Base-by-base conservation (phyloP, 2,888 invertebrate species). In the Neoscelio sp. region DNA sequence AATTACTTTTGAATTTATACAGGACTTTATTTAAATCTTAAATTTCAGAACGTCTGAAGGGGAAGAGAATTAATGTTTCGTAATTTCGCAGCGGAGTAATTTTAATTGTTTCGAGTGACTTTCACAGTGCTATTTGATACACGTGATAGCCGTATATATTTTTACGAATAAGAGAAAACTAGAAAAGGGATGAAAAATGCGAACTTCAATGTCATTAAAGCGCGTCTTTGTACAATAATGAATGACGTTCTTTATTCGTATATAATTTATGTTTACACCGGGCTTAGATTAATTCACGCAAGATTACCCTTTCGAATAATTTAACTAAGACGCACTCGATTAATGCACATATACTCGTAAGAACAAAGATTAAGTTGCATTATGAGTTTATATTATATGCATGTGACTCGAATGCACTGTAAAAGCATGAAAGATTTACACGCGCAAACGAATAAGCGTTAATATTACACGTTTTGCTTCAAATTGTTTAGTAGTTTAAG, bases 241-340 rank as follows among this genome's bases (percentile, higher is more conserved):
- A 38, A 23, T 12, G 44, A 12, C 30, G 42, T 60, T 30, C 40
- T 42, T 23, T 0, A 48, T 3, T 38, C n/a, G n/a, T 20, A 4
- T 28, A 50, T 50, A 50, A 40, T 35, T 54, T 12, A 44, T 73
- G 28, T 13, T 26, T 13, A 17, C 44, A 56, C 54, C 12, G 54
- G 17, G 23, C 28, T 46, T 64, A 20, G 64, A 50, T 54, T 73
- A 50, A 73, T 58, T 18, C 13, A 42, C 30, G 18, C 8, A n/a
- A 42, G 52, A 44, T 52, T 44, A 67, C 28, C 30, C 28, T 10
- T 30, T 17, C 10, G 4, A 15, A 35, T 12, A 18, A 12, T 44
- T 44, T 42, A 54, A 15, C 54, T 65, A 44, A 54, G 54, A 67
- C 44, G 54, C 44, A 13, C 54, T 54, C 67, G 44, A 54, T 54